Conservation (phyloP, 2,888 invertebrate genomes). For the Pammene aurita region DNA sequence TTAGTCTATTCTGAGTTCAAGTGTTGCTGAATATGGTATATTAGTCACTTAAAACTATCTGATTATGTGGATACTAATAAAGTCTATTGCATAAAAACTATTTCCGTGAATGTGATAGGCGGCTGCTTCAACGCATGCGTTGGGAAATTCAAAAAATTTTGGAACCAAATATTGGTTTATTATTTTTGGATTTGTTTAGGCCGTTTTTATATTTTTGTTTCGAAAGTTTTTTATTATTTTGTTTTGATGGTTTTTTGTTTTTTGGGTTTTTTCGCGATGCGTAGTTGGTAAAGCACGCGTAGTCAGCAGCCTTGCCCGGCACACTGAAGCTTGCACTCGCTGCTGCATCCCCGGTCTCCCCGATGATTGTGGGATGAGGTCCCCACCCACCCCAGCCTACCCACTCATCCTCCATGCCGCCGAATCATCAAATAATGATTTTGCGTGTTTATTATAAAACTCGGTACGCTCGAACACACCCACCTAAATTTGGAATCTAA, state of each 20-base stretch:
- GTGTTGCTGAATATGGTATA: constrained; percentile 79
- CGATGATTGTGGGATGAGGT: constrained; percentile 61
- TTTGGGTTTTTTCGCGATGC: constrained; percentile 72
- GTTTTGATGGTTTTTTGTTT: constrained; percentile 51
- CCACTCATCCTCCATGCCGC: constrained; percentile 71
- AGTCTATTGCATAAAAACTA: constrained; percentile 81
- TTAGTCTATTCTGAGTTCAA: constrained; percentile 72
- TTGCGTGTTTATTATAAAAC: constrained; percentile 80
- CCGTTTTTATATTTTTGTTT: constrained; percentile 59
- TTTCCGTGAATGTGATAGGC: constrained; percentile 79
- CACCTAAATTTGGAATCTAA: constrained; percentile 44
- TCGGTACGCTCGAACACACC: constrained; percentile 38
- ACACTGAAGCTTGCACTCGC: constrained; percentile 74
- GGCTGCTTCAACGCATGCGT: constrained; percentile 78
- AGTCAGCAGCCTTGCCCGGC: constrained; percentile 77
- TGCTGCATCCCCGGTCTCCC: constrained; percentile 67
- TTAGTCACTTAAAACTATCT: constrained; percentile 80
- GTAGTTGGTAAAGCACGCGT: constrained; percentile 81
- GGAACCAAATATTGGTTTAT: constrained; percentile 70
- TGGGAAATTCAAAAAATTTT: constrained; percentile 73
- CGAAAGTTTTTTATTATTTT: constrained; percentile 52
- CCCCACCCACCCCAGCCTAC: constrained; percentile 53
- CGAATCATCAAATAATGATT: constrained; percentile 83
- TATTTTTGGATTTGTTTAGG: constrained; percentile 56
- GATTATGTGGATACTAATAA: constrained; percentile 76